phyloP scores from a whole-genome alignment of 2,888 invertebrate genomes.

The Torymus texanus region DNA sequence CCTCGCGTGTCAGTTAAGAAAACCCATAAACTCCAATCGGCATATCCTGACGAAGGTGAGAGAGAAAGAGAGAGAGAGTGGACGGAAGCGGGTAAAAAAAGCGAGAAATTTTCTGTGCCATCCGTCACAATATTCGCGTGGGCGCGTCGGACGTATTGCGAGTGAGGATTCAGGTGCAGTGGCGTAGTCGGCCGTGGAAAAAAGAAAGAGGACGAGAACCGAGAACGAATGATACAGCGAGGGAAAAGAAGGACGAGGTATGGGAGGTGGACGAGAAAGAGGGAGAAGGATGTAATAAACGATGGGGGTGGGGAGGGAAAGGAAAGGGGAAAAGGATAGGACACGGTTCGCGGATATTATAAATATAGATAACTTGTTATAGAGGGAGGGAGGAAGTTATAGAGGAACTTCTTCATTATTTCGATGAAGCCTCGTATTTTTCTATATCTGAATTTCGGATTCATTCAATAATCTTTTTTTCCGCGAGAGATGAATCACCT shows the following conservation, averaged over 20 bases:
- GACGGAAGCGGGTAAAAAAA: constrained; percentile 17
- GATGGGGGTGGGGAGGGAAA: background rate
- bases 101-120: constrained; percentile 42
- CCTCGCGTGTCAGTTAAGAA: constrained; percentile 48
- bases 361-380: constrained; percentile 39
- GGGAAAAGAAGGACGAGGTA: background rate
- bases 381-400: background rate
- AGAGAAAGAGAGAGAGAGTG: background rate
- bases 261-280: background rate
- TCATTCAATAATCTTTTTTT: no score
- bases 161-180: constrained; percentile 12
- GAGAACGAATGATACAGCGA: constrained; percentile 16
- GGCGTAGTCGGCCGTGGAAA: constrained; percentile 3
- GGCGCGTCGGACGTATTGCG: constrained; percentile 25
- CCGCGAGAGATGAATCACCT: no score
- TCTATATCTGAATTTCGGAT: no score
- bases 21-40: constrained; percentile 51
- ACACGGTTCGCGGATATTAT: constrained; percentile 14
- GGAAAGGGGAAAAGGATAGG: background rate
- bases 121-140: constrained; percentile 45
- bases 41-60: background rate
- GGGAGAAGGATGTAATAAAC: constrained; percentile 30
- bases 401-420: constrained; percentile 11
- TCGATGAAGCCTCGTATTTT: background rate
- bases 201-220: background rate